Percentiles rank a stretch among this genome's conserved stretches.
Evolutionary conservation across 2,888 invertebrate genomes (phyloP).

Genomic region (Sthenelais limicola): DNA sequence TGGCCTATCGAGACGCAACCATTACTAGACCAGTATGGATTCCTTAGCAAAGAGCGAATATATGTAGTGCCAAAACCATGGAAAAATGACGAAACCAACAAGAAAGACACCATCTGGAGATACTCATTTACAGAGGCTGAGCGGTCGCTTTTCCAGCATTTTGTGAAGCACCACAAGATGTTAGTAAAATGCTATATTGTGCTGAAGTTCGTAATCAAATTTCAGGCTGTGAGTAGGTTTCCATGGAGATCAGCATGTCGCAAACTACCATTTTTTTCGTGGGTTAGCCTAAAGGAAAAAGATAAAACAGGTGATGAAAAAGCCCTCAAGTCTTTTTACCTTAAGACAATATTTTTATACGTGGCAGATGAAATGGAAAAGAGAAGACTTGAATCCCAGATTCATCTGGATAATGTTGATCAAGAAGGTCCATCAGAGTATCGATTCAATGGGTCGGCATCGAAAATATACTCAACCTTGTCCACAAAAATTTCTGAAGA

Average conservation of each 20-base stretch:
- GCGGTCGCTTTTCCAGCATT: background rate
- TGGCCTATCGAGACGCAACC: background rate
- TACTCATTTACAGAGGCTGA: slow-evolving; percentile 24
- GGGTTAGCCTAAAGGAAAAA: no score
- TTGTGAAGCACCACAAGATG: slow-evolving; percentile 3
- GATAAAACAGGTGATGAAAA: background rate
- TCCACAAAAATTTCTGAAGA: no score
- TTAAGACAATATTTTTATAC: slow-evolving; percentile 17
- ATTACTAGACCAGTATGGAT: no score
- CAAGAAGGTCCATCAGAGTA: no score
- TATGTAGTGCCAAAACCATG: slow-evolving; percentile 23
- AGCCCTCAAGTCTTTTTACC: slow-evolving; percentile 1
- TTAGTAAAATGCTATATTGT: slow-evolving; percentile 20
- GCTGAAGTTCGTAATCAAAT: slow-evolving; percentile 23
- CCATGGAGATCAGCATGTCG: background rate
- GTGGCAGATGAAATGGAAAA: background rate
- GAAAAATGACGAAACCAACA: background rate
- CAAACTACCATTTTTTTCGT: no score
- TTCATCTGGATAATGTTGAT: no score
- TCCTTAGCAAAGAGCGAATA: background rate
- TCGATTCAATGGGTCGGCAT: no score
- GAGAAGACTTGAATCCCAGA: slow-evolving; percentile 1
- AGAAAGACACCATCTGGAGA: slow-evolving; percentile 13
- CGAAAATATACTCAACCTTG: no score
- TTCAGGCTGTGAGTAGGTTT: slow-evolving; percentile 1